Conservation (phyloP, 2,113 vertebrate genomes). For the Pollachius pollachius region DNA sequence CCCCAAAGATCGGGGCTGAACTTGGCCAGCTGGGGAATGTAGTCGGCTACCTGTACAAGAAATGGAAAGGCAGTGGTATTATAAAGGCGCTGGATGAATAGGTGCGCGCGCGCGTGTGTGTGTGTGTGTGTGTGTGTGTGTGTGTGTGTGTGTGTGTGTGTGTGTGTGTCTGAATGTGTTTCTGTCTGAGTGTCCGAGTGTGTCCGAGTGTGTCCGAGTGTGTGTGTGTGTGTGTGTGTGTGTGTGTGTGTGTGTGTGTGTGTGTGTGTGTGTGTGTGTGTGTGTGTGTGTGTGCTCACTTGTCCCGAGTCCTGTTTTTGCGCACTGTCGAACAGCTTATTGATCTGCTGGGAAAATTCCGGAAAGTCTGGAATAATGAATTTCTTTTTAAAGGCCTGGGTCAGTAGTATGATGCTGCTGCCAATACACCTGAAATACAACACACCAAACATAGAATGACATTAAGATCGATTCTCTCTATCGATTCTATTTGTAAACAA, state of each 20-base stretch:
- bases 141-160: too few species aligned
- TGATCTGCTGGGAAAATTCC: constrained; percentile 75
- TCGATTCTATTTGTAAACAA: constrained; percentile 56
- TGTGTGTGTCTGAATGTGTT: too few species aligned
- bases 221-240: background rate
- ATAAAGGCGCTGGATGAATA: constrained; percentile 2
- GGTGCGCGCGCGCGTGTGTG: too few species aligned
- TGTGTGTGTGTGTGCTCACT: constrained; percentile 55
- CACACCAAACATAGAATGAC: constrained; percentile 3
- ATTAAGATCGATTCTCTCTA: constrained; percentile 28
- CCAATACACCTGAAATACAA: constrained; percentile 76
- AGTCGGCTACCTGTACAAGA: constrained; percentile 80
- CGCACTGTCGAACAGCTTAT: constrained; percentile 75
- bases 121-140: too few species aligned
- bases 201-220: too few species aligned
- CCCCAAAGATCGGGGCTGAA: constrained; percentile 84
- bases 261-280: constrained; percentile 13
- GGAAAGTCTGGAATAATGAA: constrained; percentile 88
- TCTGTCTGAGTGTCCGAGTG: too few species aligned
- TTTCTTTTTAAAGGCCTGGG: constrained; percentile 84
- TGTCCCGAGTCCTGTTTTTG: constrained; percentile 74
- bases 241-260: background rate
- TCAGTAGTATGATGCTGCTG: constrained; percentile 84
- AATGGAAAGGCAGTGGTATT: constrained; percentile 10
- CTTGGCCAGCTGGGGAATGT: constrained; percentile 88